These are phyloP conservation scores for Periparus ater DNA, from an alignment of 2,797 vertebrate species.

Conservation along the genomic window DNA sequence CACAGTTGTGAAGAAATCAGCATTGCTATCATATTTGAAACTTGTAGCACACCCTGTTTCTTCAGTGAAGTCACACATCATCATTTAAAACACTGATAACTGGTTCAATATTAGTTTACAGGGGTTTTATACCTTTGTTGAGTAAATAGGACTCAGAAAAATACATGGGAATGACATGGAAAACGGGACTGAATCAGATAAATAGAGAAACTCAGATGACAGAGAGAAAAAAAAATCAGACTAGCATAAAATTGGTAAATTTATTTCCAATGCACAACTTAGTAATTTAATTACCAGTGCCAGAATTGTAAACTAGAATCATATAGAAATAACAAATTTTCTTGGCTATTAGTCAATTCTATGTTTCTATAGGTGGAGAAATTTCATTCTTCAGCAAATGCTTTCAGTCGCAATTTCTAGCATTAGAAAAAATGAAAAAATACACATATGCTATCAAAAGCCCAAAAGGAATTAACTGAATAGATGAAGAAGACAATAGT, in stretches of 20 bases:
- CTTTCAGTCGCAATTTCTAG: background rate
- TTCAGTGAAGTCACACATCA: background rate
- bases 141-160: background rate
- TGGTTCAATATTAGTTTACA: background rate
- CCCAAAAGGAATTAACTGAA: background rate
- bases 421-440: background rate
- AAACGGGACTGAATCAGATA: background rate
- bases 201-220: background rate
- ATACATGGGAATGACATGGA: background rate
- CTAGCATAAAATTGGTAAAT: background rate
- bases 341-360: background rate
- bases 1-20: background rate
- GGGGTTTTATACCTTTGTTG: fast-evolving
- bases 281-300: background rate
- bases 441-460: background rate
- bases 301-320: background rate
- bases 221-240: background rate
- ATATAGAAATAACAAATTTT: background rate
- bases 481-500: background rate
- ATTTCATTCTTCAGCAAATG: background rate
- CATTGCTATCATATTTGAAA: background rate
- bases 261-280: background rate
- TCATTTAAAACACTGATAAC: background rate
- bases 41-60: background rate
- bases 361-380: background rate